Conservation (phyloP, 2,797 vertebrate species). For the Threskiornis aethiopicus region DNA sequence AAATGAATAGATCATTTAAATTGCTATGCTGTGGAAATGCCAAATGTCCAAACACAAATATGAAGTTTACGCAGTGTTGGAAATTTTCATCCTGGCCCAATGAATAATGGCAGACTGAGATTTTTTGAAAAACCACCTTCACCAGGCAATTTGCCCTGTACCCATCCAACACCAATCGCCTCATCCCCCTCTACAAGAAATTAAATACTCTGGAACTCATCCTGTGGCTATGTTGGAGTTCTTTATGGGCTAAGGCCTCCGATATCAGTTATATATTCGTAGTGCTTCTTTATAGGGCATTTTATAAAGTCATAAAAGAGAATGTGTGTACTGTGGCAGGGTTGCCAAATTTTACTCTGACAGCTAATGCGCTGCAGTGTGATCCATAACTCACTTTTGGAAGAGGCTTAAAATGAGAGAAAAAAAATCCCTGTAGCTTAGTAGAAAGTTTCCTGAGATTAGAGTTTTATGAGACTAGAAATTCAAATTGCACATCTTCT, state of each 20-base stretch:
- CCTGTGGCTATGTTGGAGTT: neutral
- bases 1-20: neutral
- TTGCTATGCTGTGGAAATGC: neutral
- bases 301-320: slow-evolving; percentile 16
- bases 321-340: neutral
- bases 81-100: neutral
- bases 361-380: neutral
- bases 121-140: neutral
- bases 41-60: neutral
- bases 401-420: neutral
- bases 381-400: neutral
- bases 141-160: neutral
- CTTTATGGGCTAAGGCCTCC: neutral
- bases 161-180: rapidly evolving
- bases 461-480: neutral
- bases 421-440: neutral
- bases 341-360: neutral
- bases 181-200: neutral
- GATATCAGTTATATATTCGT: neutral
- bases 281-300: neutral
- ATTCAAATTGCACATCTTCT: neutral
- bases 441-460: neutral
- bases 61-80: neutral
- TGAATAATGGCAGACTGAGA: neutral
- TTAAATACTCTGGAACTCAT: neutral